A percentile compares a stretch with the other conserved stretches of the same genome.
phyloP scores from a whole-genome alignment of 2,888 invertebrate genomes.

The Melikaiella ostensackeni region DNA sequence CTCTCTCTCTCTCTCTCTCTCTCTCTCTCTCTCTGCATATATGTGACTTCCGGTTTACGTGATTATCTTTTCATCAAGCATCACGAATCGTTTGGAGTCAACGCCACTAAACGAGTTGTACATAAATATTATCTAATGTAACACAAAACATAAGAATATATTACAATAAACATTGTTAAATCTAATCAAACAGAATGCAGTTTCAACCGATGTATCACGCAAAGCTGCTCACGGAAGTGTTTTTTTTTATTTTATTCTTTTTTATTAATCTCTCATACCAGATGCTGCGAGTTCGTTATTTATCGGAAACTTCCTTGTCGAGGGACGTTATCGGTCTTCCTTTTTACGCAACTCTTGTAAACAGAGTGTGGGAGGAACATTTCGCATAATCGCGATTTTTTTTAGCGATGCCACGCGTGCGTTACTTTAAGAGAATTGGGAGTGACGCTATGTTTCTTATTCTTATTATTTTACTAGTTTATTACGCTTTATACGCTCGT shows the following conservation, averaged over 20 bases:
- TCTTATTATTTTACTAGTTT: constrained; percentile 51
- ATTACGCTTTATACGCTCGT: constrained; percentile 50
- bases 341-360: constrained; percentile 52
- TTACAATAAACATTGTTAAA: background rate
- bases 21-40: background rate
- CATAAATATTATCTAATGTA: background rate
- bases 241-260: background rate
- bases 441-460: constrained; percentile 50
- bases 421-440: constrained; percentile 48
- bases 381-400: constrained; percentile 47
- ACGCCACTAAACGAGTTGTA: background rate
- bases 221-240: background rate
- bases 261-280: background rate
- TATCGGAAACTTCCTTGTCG: constrained; percentile 20
- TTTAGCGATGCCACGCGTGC: constrained; percentile 45
- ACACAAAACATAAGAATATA: background rate
- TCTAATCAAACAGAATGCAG: background rate
- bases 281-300: constrained; percentile 9
- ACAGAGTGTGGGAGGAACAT: constrained; percentile 49
- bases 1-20: background rate
- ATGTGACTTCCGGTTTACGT: constrained; percentile 22
- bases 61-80: background rate
- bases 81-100: background rate
- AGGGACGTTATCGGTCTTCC: constrained; percentile 49
- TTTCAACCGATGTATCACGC: background rate